Evolutionary conservation across 2,888 invertebrate species (phyloP).

Genomic region (Norana najaformis): DNA sequence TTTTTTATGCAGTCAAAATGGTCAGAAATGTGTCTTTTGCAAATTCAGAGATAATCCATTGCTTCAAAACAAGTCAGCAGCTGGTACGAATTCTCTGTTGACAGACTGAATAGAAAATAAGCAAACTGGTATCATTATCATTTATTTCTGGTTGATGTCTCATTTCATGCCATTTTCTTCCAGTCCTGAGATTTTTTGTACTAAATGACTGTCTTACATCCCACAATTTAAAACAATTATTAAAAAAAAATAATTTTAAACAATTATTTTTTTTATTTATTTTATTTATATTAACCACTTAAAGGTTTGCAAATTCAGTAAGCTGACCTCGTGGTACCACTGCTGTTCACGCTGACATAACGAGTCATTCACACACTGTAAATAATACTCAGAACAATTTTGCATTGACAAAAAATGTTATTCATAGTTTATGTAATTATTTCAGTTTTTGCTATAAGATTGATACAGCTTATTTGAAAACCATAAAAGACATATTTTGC

Average conservation of each 20-base stretch:
- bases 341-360: neutral
- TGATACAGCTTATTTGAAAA: conserved; percentile 13
- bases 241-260: too few relatives aligned
- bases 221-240: conserved; percentile 13
- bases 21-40: too few relatives aligned
- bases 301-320: neutral
- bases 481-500: neutral
- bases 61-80: too few relatives aligned
- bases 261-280: too few relatives aligned
- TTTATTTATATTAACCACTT: neutral
- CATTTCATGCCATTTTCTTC: too few relatives aligned
- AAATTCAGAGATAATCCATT: too few relatives aligned
- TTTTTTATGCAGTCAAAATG: too few relatives aligned
- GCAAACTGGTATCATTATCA: too few relatives aligned
- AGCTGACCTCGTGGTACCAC: neutral
- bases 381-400: neutral
- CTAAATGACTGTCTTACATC: neutral
- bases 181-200: neutral
- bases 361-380: too few relatives aligned
- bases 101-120: too few relatives aligned
- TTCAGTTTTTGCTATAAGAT: conserved; percentile 3
- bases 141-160: too few relatives aligned
- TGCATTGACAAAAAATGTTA: neutral
- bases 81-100: too few relatives aligned
- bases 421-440: neutral